Percentiles rank a stretch among this genome's conserved stretches.
Evolutionary conservation across 2,113 vertebrate genomes (phyloP).

Genomic region (Centropus unirufus): DNA sequence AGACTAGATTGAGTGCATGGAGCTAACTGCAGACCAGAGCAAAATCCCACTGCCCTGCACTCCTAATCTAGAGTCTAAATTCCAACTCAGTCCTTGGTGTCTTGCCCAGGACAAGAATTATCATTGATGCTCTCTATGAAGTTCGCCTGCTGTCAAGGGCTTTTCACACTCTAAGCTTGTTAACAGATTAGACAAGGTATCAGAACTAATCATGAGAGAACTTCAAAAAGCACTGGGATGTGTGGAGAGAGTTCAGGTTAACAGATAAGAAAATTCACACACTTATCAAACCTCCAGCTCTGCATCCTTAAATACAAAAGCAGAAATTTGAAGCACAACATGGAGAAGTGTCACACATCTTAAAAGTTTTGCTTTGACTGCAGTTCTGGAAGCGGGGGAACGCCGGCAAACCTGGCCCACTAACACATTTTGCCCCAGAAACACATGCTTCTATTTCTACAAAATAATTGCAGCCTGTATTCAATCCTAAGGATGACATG

Average conservation of each 20-base stretch:
- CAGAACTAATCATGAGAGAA: neutral
- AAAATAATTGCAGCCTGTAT: neutral
- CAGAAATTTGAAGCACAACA: neutral
- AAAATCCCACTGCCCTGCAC: rapidly evolving
- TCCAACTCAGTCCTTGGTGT: neutral
- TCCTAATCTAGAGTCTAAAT: neutral
- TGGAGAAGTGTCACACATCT: neutral
- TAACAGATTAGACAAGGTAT: neutral
- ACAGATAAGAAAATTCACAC: neutral
- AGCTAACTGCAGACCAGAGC: neutral
- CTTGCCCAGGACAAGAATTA: neutral
- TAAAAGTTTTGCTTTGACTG: neutral
- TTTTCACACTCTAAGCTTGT: neutral
- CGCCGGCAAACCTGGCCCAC: neutral
- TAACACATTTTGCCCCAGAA: neutral
- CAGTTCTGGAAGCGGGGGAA: neutral
- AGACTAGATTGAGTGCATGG: neutral
- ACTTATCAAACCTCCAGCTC: neutral
- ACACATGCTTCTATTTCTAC: neutral
- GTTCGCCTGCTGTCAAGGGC: neutral
- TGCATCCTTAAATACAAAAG: neutral
- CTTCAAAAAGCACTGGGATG: neutral
- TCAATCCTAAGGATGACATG: neutral
- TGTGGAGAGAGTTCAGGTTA: neutral
- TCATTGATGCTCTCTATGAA: neutral